Evolutionary conservation across 1,140 invertebrate species (phyloP).

Genomic region (Drosophila arawakana): DNA sequence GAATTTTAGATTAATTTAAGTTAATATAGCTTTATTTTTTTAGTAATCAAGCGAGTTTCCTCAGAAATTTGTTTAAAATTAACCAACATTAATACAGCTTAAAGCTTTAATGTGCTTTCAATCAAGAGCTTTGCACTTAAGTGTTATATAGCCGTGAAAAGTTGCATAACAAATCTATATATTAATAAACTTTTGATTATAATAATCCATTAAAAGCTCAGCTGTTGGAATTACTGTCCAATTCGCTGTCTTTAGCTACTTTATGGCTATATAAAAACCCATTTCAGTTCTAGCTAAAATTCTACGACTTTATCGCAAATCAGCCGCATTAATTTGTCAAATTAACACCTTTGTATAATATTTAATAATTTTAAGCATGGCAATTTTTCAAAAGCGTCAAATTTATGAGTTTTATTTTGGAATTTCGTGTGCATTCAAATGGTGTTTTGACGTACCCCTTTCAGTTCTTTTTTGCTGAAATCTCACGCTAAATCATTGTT

Average conservation of each 20-base stretch:
- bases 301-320: too few species aligned
- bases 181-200: too few species aligned
- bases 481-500: constrained; percentile 77
- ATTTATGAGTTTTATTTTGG: constrained; percentile 66
- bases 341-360: constrained; percentile 78
- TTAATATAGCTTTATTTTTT: too few species aligned
- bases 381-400: constrained; percentile 74
- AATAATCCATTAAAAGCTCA: too few species aligned
- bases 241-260: too few species aligned
- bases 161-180: too few species aligned
- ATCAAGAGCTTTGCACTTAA: background rate
- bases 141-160: background rate
- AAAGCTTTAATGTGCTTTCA: background rate
- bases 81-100: background rate
- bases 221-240: too few species aligned
- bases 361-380: constrained; percentile 55
- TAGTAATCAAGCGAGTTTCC: too few species aligned
- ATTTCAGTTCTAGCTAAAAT: too few species aligned
- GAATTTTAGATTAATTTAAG: background rate
- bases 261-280: too few species aligned
- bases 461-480: constrained; percentile 55
- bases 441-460: constrained; percentile 11
- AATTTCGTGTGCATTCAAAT: constrained; percentile 49
- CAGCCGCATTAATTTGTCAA: constrained; percentile 73
- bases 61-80: too few species aligned